Conservation (phyloP, 2,888 invertebrate genomes). For the Caenorhabditis sp. region DNA sequence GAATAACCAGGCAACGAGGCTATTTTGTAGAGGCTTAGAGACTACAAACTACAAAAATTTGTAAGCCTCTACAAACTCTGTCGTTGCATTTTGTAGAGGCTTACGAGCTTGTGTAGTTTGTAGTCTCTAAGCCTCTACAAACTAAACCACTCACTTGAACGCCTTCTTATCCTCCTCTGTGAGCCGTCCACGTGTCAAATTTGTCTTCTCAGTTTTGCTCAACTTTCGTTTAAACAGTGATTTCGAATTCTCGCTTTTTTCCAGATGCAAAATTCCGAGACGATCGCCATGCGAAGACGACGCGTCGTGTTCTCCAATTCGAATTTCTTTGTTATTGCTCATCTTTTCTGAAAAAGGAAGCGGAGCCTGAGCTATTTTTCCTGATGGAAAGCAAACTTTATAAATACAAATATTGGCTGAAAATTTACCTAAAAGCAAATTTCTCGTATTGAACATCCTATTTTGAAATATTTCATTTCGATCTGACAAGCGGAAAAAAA, state of each 20-base stretch:
- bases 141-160: conserved; percentile 63
- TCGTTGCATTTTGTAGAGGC: conserved; percentile 9
- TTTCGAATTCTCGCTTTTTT: conserved; percentile 22
- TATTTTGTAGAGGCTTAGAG: not conserved
- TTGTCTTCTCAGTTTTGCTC: conserved; percentile 60
- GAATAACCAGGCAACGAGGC: no score
- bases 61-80: no score
- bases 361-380: not conserved
- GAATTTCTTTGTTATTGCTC: conserved; percentile 34
- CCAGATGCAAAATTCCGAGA: conserved; percentile 64
- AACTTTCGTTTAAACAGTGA: conserved; percentile 55
- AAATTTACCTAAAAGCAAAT: not conserved
- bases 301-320: conserved; percentile 32
- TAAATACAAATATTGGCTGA: not conserved
- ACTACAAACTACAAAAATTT: not conserved
- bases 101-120: no score
- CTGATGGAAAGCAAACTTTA: not conserved
- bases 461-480: no score
- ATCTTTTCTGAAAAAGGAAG: conserved; percentile 6
- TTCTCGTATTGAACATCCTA: no score
- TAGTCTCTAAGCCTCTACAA: no score
- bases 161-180: conserved; percentile 71
- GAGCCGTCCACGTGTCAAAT: conserved; percentile 65
- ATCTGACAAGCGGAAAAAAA: no score
- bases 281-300: conserved; percentile 25